A percentile compares a stretch with the other conserved stretches of the same genome.
Conservation (phyloP, 1,140 invertebrate genomes). For the Drosophila chauvacae region DNA sequence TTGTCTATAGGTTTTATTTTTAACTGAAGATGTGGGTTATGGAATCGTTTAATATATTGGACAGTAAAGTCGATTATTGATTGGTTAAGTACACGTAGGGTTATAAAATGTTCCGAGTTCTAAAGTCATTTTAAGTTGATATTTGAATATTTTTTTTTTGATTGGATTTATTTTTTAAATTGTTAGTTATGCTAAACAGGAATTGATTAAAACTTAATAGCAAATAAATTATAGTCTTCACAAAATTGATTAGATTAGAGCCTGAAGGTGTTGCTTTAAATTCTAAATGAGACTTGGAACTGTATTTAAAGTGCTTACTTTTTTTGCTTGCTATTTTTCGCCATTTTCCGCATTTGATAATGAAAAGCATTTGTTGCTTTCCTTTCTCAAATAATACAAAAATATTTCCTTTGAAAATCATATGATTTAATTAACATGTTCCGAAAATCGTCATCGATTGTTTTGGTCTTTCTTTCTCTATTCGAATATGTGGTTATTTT, state of each 20-base stretch:
- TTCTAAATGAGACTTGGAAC: constrained; percentile 1
- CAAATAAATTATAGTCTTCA: background rate
- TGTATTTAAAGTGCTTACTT: background rate
- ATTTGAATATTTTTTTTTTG: background rate
- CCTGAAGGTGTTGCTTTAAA: background rate
- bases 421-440: constrained; percentile 25
- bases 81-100: too few relatives aligned
- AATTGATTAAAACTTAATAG: constrained; percentile 1
- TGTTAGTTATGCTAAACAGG: background rate
- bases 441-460: constrained; percentile 32
- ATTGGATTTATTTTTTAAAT: background rate
- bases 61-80: constrained; percentile 10
- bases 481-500: constrained; percentile 15
- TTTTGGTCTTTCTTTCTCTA: constrained; percentile 24
- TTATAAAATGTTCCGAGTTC: background rate
- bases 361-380: background rate
- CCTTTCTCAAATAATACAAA: too few relatives aligned
- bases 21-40: constrained; percentile 1
- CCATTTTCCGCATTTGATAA: background rate
- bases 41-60: constrained; percentile 4
- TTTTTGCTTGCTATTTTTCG: background rate
- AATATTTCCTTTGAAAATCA: constrained; percentile 9
- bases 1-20: constrained; percentile 8
- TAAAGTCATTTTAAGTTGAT: background rate
- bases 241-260: constrained; percentile 2